These are phyloP conservation scores for Selenia dentaria DNA, from an alignment of 2,888 invertebrate genomes.

Conservation along the genomic window DNA sequence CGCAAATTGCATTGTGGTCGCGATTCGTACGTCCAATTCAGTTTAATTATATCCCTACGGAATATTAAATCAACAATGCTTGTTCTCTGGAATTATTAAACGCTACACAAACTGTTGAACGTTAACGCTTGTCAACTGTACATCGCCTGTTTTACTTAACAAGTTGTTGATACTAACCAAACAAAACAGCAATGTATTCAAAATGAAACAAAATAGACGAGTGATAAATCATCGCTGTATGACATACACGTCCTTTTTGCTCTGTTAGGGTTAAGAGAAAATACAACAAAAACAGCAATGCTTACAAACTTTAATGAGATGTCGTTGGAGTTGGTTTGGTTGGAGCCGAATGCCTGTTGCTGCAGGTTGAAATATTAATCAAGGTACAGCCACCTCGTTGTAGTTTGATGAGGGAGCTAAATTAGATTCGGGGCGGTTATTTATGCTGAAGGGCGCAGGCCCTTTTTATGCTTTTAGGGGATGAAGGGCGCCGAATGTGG, in stretches of 20 bases:
- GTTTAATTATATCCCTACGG: slow-evolving; percentile 30
- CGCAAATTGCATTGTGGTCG: slow-evolving; percentile 20
- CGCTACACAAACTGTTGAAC: slow-evolving; percentile 27
- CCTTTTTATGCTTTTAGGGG: slow-evolving; percentile 29
- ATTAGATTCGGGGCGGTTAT: slow-evolving; percentile 47
- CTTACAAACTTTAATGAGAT: background rate
- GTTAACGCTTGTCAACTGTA: background rate
- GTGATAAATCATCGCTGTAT: background rate
- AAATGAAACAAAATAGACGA: background rate
- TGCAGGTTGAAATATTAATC: slow-evolving; percentile 46
- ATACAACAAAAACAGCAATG: slow-evolving; percentile 13
- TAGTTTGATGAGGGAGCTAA: slow-evolving; percentile 45
- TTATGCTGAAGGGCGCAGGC: slow-evolving; percentile 29
- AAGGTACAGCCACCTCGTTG: slow-evolving; percentile 38
- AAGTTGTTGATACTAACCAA: background rate
- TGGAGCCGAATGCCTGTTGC: slow-evolving; percentile 30
- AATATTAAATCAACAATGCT: slow-evolving; percentile 27
- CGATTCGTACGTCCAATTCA: slow-evolving; percentile 21
- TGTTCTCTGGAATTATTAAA: slow-evolving; percentile 16
- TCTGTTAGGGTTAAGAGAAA: background rate
- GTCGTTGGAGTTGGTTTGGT: slow-evolving; percentile 1
- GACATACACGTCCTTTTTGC: slow-evolving; percentile 11
- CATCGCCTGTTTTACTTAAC: slow-evolving; percentile 15
- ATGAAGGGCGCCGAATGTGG: slow-evolving; percentile 14
- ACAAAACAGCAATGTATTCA: slow-evolving; percentile 12